Evolutionary conservation across 1,140 invertebrate species (phyloP).

Genomic region (Pinna nobilis): DNA sequence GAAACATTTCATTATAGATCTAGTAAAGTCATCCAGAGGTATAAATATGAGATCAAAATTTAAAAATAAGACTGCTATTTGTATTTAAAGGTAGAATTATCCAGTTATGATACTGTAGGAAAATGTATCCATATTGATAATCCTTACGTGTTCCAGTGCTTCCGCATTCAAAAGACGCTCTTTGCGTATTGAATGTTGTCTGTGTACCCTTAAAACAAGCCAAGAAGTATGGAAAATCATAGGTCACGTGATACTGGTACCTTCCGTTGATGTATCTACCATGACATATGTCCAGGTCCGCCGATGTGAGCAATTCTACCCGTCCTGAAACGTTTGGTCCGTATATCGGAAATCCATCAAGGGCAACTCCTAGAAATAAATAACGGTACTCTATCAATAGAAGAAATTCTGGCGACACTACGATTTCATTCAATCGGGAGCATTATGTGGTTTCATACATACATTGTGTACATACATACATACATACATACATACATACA

Average conservation of each 20-base stretch:
- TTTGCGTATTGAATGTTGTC: background rate
- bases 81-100: too few relatives aligned
- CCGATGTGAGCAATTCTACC: constrained; percentile 7
- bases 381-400: background rate
- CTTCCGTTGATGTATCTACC: constrained; percentile 26
- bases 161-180: background rate
- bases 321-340: constrained; percentile 32
- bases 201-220: constrained; percentile 1
- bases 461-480: too few relatives aligned
- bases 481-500: too few relatives aligned
- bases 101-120: background rate
- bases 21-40: too few relatives aligned
- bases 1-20: too few relatives aligned
- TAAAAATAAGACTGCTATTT: too few relatives aligned
- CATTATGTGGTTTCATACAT: too few relatives aligned
- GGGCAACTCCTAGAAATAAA: constrained; percentile 18
- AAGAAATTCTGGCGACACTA: too few relatives aligned
- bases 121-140: background rate
- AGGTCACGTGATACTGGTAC: constrained; percentile 35
- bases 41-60: too few relatives aligned
- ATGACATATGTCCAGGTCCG: constrained; percentile 39
- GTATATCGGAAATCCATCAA: constrained; percentile 42
- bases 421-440: background rate
- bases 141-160: background rate
- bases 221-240: constrained; percentile 29